A percentile compares a stretch with the other conserved stretches of the same genome.
phyloP scores from a whole-genome alignment of 1,140 invertebrate genomes.

The Bemisia tabaci region DNA sequence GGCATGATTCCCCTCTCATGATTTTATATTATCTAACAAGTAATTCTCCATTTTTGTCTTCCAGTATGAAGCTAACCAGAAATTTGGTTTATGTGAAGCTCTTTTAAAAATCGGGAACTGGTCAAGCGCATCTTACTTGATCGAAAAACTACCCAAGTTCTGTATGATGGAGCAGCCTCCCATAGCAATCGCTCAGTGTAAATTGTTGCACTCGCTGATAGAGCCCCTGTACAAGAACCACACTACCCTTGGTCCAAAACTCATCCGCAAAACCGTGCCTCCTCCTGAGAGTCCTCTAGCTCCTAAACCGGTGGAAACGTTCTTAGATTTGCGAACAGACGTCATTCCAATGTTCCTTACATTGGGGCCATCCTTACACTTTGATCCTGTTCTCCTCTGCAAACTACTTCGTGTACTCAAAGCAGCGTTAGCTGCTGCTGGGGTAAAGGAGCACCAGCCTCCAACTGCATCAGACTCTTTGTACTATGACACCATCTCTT shows the following conservation, averaged over 20 bases:
- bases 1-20: too few species aligned
- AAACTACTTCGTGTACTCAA: slow-evolving; percentile 41
- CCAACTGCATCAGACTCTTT: slow-evolving; percentile 34
- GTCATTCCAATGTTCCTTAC: slow-evolving; percentile 76
- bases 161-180: slow-evolving; percentile 62
- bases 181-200: slow-evolving; percentile 63
- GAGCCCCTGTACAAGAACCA: slow-evolving; percentile 79
- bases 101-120: slow-evolving; percentile 79
- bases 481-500: slow-evolving; percentile 65
- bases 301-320: slow-evolving; percentile 42
- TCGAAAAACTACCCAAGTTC: slow-evolving; percentile 67
- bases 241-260: slow-evolving; percentile 53
- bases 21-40: too few species aligned
- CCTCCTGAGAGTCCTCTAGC: slow-evolving; percentile 42
- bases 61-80: slow-evolving; percentile 72
- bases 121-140: slow-evolving; percentile 64
- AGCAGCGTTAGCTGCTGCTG: slow-evolving; percentile 15
- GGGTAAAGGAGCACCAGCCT: slow-evolving; percentile 18
- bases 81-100: slow-evolving; percentile 81
- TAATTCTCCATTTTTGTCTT: slow-evolving; percentile 18
- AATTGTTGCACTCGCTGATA: slow-evolving; percentile 69
- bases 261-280: slow-evolving; percentile 42
- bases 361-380: slow-evolving; percentile 75
- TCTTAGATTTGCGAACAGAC: slow-evolving; percentile 57
- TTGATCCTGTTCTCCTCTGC: slow-evolving; percentile 77